Conservation (phyloP, 2,797 vertebrate genomes). For the Tragopan temminckii region DNA sequence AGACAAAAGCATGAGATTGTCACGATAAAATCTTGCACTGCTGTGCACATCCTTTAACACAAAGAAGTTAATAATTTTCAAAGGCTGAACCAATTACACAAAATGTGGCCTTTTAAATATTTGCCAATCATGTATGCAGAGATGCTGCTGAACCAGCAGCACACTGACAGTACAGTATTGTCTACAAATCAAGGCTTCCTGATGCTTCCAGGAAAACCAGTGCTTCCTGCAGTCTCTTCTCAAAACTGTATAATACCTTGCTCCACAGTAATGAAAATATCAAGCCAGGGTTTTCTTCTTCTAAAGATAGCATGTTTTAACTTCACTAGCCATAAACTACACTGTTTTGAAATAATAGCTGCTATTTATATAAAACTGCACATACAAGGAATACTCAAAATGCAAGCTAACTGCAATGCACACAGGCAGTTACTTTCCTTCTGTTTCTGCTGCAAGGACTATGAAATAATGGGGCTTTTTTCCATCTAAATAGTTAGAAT, state of each 20-base stretch:
- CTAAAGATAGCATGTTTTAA: constrained; percentile 52
- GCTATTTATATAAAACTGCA: constrained; percentile 69
- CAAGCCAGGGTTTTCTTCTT: constrained; percentile 65
- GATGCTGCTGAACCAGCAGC: constrained; percentile 79
- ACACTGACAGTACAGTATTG: constrained; percentile 65
- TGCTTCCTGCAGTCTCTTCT: constrained; percentile 49
- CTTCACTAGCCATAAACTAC: constrained; percentile 30
- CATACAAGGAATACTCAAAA: constrained; percentile 52
- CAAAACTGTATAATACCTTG: constrained; percentile 52
- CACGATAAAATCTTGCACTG: constrained; percentile 69
- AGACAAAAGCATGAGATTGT: constrained; percentile 61
- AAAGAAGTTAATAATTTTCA: constrained; percentile 72
- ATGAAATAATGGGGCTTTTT: not conserved
- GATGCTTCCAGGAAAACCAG: constrained; percentile 60
- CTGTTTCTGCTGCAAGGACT: not conserved
- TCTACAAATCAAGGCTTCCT: constrained; percentile 68
- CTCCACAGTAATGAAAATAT: constrained; percentile 71
- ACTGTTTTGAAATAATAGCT: constrained; percentile 52
- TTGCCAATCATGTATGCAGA: constrained; percentile 72
- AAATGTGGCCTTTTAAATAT: constrained; percentile 76
- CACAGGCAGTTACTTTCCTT: not conserved
- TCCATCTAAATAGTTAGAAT: not conserved
- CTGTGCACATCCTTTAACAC: constrained; percentile 64
- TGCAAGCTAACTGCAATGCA: constrained; percentile 47
- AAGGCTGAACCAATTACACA: constrained; percentile 70